Evolutionary conservation across 2,888 invertebrate species (phyloP).

Genomic region (Lepetodrilus schrolli): DNA sequence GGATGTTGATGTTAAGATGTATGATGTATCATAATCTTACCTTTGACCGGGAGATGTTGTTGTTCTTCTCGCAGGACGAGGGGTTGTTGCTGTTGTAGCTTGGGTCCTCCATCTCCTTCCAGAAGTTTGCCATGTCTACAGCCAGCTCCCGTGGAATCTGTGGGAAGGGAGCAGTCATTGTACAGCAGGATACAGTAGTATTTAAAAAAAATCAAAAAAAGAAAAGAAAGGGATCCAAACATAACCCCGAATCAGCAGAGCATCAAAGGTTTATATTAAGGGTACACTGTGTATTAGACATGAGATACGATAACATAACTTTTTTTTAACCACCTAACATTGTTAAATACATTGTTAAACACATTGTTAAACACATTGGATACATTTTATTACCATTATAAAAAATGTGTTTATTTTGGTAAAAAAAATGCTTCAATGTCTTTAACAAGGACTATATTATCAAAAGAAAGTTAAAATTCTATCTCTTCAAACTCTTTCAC

Average conservation of each 20-base stretch:
- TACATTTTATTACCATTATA: no score
- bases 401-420: no score
- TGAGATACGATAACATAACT: no score
- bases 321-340: no score
- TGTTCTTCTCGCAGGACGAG: conserved; percentile 1
- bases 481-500: no score
- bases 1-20: neutral
- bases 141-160: conserved; percentile 61
- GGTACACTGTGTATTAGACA: no score
- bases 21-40: neutral
- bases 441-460: no score
- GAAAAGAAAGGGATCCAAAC: neutral
- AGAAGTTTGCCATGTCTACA: conserved; percentile 64
- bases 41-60: conserved; percentile 4
- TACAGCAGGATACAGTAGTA: neutral
- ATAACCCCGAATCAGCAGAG: no score
- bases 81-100: conserved; percentile 33
- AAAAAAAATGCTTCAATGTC: no score
- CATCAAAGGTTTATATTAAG: neutral
- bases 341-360: no score
- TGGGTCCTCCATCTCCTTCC: conserved; percentile 67
- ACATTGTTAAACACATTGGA: no score
- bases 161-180: neutral
- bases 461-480: no score
- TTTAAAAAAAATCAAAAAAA: neutral